Evolutionary conservation across 2,888 invertebrate species (phyloP).

Genomic region (Spilarctia lutea): DNA sequence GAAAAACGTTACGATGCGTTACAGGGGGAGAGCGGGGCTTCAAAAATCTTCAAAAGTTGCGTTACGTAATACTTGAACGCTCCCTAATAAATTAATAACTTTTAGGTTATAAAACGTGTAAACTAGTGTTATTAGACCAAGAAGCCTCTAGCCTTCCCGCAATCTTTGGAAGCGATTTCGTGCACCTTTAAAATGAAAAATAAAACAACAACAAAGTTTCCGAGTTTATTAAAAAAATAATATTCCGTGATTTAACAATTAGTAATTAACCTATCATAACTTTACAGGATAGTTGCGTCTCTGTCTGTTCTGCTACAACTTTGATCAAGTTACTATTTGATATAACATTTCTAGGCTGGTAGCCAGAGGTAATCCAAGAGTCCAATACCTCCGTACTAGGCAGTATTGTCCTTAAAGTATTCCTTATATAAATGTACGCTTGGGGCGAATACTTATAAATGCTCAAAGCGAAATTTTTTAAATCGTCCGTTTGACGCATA

Average conservation of each 20-base stretch:
- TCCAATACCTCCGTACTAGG: slow-evolving; percentile 80
- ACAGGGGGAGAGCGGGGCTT: too few species aligned
- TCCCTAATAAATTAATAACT: too few species aligned
- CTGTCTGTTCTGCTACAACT: slow-evolving; percentile 76
- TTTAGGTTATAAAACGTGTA: too few species aligned
- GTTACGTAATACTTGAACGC: too few species aligned
- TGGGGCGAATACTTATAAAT: slow-evolving; percentile 83
- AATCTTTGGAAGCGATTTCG: too few species aligned
- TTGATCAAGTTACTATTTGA: slow-evolving; percentile 70
- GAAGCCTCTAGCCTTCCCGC: too few species aligned
- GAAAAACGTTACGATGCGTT: too few species aligned
- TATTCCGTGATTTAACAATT: slow-evolving; percentile 51
- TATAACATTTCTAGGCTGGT: slow-evolving; percentile 71
- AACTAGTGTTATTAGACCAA: too few species aligned
- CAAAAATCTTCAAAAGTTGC: too few species aligned
- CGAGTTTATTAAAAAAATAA: slow-evolving; percentile 50
- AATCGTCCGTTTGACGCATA: slow-evolving; percentile 77
- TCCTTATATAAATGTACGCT: slow-evolving; percentile 80
- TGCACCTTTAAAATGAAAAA: not conserved
- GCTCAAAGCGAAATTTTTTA: slow-evolving; percentile 80
- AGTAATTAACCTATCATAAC: slow-evolving; percentile 66
- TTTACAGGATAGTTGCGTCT: slow-evolving; percentile 77
- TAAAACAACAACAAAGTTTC: slow-evolving; percentile 24
- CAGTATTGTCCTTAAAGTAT: slow-evolving; percentile 77
- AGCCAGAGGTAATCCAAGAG: slow-evolving; percentile 75